These are phyloP conservation scores for Lanius collurio DNA, from an alignment of 2,113 vertebrate species.

Conservation along the genomic window DNA sequence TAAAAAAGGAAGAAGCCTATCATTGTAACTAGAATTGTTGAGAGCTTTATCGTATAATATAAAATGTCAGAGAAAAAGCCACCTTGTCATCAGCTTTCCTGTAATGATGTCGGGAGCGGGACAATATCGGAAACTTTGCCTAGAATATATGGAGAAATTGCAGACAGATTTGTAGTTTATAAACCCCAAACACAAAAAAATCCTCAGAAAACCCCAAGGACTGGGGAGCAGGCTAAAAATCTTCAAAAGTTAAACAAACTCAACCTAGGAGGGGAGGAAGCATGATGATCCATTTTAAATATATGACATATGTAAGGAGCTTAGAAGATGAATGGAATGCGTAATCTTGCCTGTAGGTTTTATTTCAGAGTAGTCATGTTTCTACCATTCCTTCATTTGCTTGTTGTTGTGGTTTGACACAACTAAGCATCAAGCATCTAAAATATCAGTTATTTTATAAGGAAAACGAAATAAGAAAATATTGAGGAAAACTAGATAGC, in stretches of 20 bases:
- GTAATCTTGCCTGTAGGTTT: not conserved
- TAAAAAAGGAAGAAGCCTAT: not conserved
- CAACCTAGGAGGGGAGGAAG: not conserved
- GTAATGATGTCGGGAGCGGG: not conserved
- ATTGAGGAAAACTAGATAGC: too few relatives aligned
- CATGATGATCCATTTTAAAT: not conserved
- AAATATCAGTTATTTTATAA: too few relatives aligned
- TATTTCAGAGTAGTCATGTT: not conserved
- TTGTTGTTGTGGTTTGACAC: too few relatives aligned
- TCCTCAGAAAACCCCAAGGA: not conserved
- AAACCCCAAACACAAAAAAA: not conserved
- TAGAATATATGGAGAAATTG: not conserved
- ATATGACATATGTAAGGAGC: not conserved
- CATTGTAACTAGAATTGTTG: not conserved
- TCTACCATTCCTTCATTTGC: not conserved
- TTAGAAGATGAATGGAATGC: not conserved
- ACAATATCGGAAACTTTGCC: not conserved
- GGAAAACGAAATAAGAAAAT: too few relatives aligned
- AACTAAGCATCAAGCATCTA: too few relatives aligned
- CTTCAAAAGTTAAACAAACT: not conserved
- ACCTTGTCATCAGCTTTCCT: not conserved
- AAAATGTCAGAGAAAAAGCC: not conserved
- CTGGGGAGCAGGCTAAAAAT: not conserved
- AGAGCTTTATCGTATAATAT: not conserved
- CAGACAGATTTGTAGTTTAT: not conserved